Percentiles rank a stretch among this genome's conserved stretches.
These are phyloP conservation scores for Podotricha telesiphe DNA, from an alignment of 2,888 invertebrate genomes.

Conservation along the genomic window DNA sequence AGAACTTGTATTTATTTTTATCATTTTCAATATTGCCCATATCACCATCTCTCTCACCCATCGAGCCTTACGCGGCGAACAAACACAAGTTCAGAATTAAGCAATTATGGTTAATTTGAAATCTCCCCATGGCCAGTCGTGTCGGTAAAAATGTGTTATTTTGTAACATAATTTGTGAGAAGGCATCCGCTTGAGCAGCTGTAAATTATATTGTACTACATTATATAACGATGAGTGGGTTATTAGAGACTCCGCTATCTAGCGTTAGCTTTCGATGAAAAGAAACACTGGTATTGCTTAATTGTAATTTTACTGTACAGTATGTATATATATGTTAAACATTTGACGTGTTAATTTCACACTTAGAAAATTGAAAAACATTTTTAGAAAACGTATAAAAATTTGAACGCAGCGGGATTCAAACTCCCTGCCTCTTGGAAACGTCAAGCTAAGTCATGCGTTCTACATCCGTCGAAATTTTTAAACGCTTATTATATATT, in stretches of 20 bases:
- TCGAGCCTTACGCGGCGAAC: slow-evolving; percentile 67
- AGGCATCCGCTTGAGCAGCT: slow-evolving; percentile 80
- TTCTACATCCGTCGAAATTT: too few relatives aligned
- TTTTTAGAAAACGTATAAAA: too few relatives aligned
- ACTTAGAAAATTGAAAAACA: too few relatives aligned
- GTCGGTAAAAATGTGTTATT: slow-evolving; percentile 80
- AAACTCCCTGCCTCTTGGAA: too few relatives aligned
- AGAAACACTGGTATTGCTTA: too few relatives aligned
- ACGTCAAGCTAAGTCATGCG: too few relatives aligned
- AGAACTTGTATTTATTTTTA: slow-evolving; percentile 30
- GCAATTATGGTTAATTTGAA: slow-evolving; percentile 84
- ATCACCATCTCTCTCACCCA: slow-evolving; percentile 54
- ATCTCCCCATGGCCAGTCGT: slow-evolving; percentile 75
- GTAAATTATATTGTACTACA: slow-evolving; percentile 73
- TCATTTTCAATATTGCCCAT: slow-evolving; percentile 47
- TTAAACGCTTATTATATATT: too few relatives aligned
- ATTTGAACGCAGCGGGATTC: too few relatives aligned
- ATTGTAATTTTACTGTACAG: too few relatives aligned
- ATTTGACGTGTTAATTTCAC: too few relatives aligned
- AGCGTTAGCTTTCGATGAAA: too few relatives aligned
- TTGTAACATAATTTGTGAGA: slow-evolving; percentile 82
- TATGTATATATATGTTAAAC: too few relatives aligned
- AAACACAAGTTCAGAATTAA: slow-evolving; percentile 79
- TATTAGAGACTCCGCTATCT: not conserved
- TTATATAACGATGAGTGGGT: slow-evolving; percentile 48